phyloP scores from a whole-genome alignment of 2,888 invertebrate genomes.

The Tolmerus cingulatus region DNA sequence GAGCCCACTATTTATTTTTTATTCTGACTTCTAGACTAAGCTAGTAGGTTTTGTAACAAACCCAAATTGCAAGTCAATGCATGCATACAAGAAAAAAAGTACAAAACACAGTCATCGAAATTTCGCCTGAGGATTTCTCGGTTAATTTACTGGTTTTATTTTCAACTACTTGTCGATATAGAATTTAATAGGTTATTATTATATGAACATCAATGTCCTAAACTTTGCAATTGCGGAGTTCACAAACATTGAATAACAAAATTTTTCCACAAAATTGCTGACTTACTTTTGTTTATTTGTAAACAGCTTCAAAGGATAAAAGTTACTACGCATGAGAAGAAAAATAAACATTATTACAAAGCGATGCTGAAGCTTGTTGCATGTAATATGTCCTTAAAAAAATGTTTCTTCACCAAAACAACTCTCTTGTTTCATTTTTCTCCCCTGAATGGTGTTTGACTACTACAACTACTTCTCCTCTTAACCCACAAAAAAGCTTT shows the following conservation, averaged over 20 bases:
- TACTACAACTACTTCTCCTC: not conserved
- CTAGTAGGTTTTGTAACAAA: no score
- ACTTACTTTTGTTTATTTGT: not conserved
- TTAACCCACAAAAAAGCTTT: not conserved
- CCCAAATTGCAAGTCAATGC: no score
- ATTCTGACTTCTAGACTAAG: no score
- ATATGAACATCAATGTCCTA: no score
- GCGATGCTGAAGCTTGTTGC: conserved; percentile 24
- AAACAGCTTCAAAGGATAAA: conserved; percentile 4
- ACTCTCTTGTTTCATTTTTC: not conserved
- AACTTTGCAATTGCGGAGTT: no score
- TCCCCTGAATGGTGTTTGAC: conserved; percentile 14
- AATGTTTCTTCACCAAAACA: not conserved
- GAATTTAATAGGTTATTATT: no score
- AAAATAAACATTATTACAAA: not conserved
- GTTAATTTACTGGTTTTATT: no score
- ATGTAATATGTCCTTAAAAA: conserved; percentile 1
- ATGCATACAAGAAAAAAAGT: no score
- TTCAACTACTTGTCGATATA: no score
- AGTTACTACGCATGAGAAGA: conserved; percentile 16
- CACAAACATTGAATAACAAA: not conserved
- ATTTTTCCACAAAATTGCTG: conserved; percentile 8
- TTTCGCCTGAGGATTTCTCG: no score
- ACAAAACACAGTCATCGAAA: no score
- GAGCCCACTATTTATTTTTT: no score